Conservation (phyloP, 2,797 vertebrate species). For the Sebastes goodei region DNA sequence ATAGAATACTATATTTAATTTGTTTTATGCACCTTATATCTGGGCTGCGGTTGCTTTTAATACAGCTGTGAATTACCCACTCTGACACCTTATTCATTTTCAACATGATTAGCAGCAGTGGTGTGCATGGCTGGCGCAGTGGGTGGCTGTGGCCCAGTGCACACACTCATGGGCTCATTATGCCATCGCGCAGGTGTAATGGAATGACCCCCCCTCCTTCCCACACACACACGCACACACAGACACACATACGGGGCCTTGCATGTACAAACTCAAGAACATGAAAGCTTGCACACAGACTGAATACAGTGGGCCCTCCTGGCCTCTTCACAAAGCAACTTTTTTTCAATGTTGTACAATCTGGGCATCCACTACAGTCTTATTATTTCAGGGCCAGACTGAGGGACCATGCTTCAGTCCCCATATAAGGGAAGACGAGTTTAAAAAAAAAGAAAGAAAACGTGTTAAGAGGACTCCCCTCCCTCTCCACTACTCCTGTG, state of each 20-base stretch:
- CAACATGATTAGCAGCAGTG: constrained; percentile 75
- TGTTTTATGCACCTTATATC: constrained; percentile 76
- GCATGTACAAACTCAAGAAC: constrained; percentile 32
- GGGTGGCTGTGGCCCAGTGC: constrained; percentile 70
- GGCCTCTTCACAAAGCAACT: constrained; percentile 49
- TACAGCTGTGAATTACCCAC: constrained; percentile 79
- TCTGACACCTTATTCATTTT: constrained; percentile 80
- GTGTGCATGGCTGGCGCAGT: constrained; percentile 62
- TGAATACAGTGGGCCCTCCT: constrained; percentile 34
- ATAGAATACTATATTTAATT: constrained; percentile 76
- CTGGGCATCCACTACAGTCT: constrained; percentile 40
- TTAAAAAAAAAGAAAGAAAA: constrained; percentile 22
- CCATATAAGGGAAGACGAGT: constrained; percentile 40
- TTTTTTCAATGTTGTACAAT: constrained; percentile 54
- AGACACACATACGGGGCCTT: constrained; percentile 17
- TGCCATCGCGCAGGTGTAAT: constrained; percentile 55
- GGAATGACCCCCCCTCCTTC: constrained; percentile 35
- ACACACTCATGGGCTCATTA: constrained; percentile 59
- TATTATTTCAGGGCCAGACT: constrained; percentile 51
- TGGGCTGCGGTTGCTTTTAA: constrained; percentile 75
- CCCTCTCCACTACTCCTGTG: constrained; percentile 35
- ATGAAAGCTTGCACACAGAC: constrained; percentile 49
- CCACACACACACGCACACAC: background rate
- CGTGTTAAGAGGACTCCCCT: constrained; percentile 59
- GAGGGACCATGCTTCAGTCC: constrained; percentile 29